Conservation (phyloP, 1,140 invertebrate species). For the Drosophila pseudoananassae region DNA sequence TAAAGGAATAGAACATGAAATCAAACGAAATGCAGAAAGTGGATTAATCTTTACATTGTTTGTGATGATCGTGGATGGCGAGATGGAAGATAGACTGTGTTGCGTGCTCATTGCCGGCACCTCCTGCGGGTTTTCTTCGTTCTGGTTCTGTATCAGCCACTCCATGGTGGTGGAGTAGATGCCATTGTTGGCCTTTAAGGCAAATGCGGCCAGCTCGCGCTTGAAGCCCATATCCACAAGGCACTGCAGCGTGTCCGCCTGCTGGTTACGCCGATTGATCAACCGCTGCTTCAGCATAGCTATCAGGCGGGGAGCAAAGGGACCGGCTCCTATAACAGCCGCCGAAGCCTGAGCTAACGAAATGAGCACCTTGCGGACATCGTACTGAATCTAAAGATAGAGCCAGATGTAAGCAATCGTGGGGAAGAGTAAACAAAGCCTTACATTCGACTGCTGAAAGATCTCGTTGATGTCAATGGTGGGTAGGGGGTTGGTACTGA, state of each 20-base stretch:
- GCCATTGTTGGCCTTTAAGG: conserved; percentile 73
- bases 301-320: conserved; percentile 77
- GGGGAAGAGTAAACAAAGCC: conserved; percentile 4
- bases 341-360: conserved; percentile 80
- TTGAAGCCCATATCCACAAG: conserved; percentile 82
- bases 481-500: conserved; percentile 47
- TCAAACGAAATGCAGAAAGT: background rate
- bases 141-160: conserved; percentile 79
- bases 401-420: background rate
- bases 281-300: conserved; percentile 81
- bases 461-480: conserved; percentile 82
- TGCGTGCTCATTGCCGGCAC: conserved; percentile 55
- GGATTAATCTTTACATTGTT: conserved; percentile 59
- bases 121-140: conserved; percentile 48
- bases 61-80: conserved; percentile 72
- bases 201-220: conserved; percentile 64
- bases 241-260: conserved; percentile 77
- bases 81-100: conserved; percentile 69
- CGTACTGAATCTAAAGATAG: conserved; percentile 73
- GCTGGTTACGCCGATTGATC: conserved; percentile 73
- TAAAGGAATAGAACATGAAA: background rate
- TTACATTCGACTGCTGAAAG: conserved; percentile 82
- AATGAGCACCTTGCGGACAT: conserved; percentile 82
- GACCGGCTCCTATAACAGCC: conserved; percentile 73
- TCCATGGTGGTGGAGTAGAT: conserved; percentile 77